Evolutionary conservation across 1,140 invertebrate species (phyloP).

Genomic region (Philaenus spumarius): DNA sequence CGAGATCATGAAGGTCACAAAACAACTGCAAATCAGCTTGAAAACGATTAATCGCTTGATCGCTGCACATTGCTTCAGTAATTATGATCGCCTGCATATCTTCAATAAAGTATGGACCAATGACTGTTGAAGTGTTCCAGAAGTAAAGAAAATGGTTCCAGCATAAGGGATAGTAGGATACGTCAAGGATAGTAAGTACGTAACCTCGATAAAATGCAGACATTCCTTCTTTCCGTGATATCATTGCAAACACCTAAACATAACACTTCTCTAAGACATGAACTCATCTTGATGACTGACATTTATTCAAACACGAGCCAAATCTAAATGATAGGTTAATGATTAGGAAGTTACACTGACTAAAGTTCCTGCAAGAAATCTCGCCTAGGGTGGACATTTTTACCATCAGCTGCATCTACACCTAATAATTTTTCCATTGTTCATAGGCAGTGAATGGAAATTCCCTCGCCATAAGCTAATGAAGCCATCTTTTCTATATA

Average conservation of each 20-base stretch:
- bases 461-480: too few species aligned
- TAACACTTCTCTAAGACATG: conserved; percentile 42
- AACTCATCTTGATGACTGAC: conserved; percentile 75
- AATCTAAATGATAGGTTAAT: conserved; percentile 92
- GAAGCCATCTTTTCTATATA: too few species aligned
- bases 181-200: conserved; percentile 84
- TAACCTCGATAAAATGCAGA: conserved; percentile 80
- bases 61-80: too few species aligned
- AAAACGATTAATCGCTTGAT: too few species aligned
- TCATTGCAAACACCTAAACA: conserved; percentile 72
- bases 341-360: conserved; percentile 91
- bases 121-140: conserved; percentile 91
- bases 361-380: conserved; percentile 85
- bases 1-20: too few species aligned
- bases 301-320: conserved; percentile 96
- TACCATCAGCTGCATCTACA: too few species aligned
- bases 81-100: too few species aligned
- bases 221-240: conserved; percentile 67
- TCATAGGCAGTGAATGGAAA: too few species aligned
- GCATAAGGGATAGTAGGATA: conserved; percentile 96
- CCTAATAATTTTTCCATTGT: too few species aligned
- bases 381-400: too few species aligned
- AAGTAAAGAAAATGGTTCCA: conserved; percentile 95
- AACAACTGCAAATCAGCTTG: too few species aligned
- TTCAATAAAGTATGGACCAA: too few species aligned